Percentiles rank a stretch among this genome's conserved stretches.
These are phyloP conservation scores for Spicauda simplicius DNA, from an alignment of 2,888 invertebrate species.

Conservation along the genomic window DNA sequence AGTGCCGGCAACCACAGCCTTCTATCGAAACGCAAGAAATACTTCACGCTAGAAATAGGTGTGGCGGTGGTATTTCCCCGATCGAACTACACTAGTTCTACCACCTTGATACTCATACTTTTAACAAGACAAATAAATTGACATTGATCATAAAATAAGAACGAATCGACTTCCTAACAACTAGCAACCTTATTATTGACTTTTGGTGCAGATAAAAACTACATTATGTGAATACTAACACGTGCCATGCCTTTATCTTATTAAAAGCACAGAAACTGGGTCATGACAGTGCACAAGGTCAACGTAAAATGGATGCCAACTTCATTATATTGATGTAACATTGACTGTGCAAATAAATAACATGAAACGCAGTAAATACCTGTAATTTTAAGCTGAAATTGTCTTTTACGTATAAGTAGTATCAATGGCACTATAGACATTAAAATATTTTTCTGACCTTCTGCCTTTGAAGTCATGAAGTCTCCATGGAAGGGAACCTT, in stretches of 20 bases:
- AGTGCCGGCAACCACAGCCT: too few relatives aligned
- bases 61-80: too few relatives aligned
- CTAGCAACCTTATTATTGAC: neutral
- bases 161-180: neutral
- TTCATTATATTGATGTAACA: neutral
- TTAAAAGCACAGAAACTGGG: conserved; percentile 21
- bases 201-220: neutral
- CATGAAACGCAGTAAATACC: too few relatives aligned
- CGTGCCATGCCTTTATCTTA: conserved; percentile 5
- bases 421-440: too few relatives aligned
- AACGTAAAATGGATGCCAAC: conserved; percentile 1
- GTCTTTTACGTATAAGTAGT: neutral
- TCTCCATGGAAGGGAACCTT: too few relatives aligned
- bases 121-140: neutral
- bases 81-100: too few relatives aligned
- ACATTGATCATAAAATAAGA: neutral
- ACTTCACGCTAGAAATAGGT: too few relatives aligned
- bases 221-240: conserved; percentile 14
- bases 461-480: too few relatives aligned
- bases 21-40: too few relatives aligned
- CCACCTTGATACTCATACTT: too few relatives aligned
- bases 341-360: neutral
- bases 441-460: too few relatives aligned
- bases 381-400: neutral
- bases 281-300: conserved; percentile 11